phyloP scores from a whole-genome alignment of 64 coral and sea anemone species.

The Stylophora pistillata region DNA sequence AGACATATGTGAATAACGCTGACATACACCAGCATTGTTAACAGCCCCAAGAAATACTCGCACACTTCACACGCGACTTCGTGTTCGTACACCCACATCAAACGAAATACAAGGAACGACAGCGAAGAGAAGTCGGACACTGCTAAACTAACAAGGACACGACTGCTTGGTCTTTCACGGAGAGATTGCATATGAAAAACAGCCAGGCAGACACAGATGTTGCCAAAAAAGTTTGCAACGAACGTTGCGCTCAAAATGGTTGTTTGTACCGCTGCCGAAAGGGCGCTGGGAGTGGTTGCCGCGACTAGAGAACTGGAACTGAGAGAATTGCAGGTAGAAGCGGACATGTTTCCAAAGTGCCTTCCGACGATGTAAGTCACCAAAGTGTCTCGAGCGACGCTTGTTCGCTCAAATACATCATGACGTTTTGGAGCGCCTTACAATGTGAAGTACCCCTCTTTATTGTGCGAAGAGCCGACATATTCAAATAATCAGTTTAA shows the following conservation, averaged over 20 bases:
- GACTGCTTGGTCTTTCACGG: background rate
- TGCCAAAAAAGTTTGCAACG: background rate
- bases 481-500: no score
- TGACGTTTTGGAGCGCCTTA: no score
- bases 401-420: no score
- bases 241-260: background rate
- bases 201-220: slow-evolving; percentile 6
- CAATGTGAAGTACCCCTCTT: no score
- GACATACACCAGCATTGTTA: background rate
- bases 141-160: slow-evolving; percentile 39
- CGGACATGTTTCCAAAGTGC: no score
- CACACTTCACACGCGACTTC: background rate
- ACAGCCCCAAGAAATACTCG: background rate
- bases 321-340: no score
- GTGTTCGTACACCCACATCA: slow-evolving; percentile 10
- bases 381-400: no score
- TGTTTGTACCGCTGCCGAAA: background rate
- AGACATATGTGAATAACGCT: slow-evolving; percentile 23
- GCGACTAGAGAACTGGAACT: no score
- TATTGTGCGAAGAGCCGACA: no score
- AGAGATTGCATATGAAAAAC: background rate
- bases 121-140: slow-evolving; percentile 16
- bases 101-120: background rate
- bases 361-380: no score
- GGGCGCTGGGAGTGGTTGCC: background rate